Evolutionary conservation across 2,888 invertebrate species (phyloP).

Genomic region (Troides helena): DNA sequence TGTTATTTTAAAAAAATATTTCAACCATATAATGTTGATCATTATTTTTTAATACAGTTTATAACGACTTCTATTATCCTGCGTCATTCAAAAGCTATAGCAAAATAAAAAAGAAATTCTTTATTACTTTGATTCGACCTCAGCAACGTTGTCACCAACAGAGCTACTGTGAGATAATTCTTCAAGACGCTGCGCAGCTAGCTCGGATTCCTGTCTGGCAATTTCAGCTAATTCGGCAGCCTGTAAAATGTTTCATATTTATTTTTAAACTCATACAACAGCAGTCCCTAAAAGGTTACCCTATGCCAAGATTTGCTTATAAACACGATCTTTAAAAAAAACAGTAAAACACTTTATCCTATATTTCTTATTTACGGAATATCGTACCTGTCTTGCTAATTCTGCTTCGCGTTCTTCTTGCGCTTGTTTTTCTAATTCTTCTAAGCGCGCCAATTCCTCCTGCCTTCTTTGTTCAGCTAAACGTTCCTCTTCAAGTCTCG

Average conservation of each 20-base stretch:
- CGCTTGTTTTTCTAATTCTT: constrained; percentile 81
- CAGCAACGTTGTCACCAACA: constrained; percentile 59
- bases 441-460: constrained; percentile 77
- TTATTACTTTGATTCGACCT: constrained; percentile 58
- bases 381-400: constrained; percentile 81
- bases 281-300: neutral
- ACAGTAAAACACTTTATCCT: neutral
- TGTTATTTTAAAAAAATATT: neutral
- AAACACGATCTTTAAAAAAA: neutral
- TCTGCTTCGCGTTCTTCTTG: constrained; percentile 84
- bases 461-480: constrained; percentile 77
- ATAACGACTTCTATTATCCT: no score
- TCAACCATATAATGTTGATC: neutral
- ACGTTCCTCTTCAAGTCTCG: constrained; percentile 67
- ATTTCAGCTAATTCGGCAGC: constrained; percentile 85
- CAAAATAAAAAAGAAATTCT: neutral
- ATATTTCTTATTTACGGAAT: neutral
- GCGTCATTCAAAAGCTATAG: neutral
- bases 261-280: neutral
- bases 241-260: constrained; percentile 45
- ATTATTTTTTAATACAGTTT: neutral
- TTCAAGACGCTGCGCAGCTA: constrained; percentile 81
- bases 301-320: neutral
- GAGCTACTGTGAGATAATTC: constrained; percentile 74
- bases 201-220: constrained; percentile 79